Conservation (phyloP, 1,140 invertebrate species). For the Plutomurus gul region DNA sequence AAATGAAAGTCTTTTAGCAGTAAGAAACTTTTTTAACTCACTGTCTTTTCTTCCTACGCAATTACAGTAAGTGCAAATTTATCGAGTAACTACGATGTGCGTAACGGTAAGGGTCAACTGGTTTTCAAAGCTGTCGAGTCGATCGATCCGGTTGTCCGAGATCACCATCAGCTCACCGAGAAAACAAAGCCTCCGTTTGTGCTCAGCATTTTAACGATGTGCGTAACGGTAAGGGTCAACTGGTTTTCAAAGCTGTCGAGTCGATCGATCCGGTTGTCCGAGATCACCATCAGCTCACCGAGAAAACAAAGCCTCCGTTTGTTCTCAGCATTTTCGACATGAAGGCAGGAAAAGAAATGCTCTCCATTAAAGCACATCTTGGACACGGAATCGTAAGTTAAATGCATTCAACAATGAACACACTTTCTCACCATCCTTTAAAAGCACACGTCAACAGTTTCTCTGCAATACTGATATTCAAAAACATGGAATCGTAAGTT, state of each 20-base stretch:
- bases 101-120: slow-evolving; percentile 35
- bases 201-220: slow-evolving; percentile 36
- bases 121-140: slow-evolving; percentile 36
- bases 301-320: slow-evolving; percentile 37
- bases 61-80: slow-evolving; percentile 1
- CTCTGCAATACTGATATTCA: too few relatives aligned
- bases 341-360: slow-evolving; percentile 41
- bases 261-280: slow-evolving; percentile 28
- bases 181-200: slow-evolving; percentile 39
- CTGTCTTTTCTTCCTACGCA: not conserved
- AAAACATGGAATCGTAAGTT: slow-evolving; percentile 38
- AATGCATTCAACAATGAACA: not conserved
- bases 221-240: slow-evolving; percentile 31
- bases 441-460: too few relatives aligned
- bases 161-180: slow-evolving; percentile 15
- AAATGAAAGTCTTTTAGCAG: not conserved
- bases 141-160: slow-evolving; percentile 32
- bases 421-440: not conserved
- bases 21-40: not conserved
- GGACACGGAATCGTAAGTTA: slow-evolving; percentile 34
- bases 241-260: slow-evolving; percentile 37
- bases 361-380: slow-evolving; percentile 32
- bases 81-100: slow-evolving; percentile 27
- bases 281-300: slow-evolving; percentile 25
- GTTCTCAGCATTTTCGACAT: slow-evolving; percentile 40